phyloP scores from a whole-genome alignment of 2,888 invertebrate genomes.

The Chelonus formosanus region DNA sequence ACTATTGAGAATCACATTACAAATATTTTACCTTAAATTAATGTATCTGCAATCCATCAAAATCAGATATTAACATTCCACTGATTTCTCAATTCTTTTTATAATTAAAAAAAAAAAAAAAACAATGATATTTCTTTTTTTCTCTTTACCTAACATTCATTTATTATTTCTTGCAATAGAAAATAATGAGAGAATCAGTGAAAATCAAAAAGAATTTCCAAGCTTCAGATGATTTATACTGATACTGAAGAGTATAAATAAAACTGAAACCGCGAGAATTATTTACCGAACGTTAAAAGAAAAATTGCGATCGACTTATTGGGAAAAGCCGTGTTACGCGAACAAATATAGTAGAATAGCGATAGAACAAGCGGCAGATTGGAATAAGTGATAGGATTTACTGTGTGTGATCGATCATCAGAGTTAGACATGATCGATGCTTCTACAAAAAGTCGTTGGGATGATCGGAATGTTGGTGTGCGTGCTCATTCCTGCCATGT shows the following conservation, averaged over 20 bases:
- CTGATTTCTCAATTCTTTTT: too few species aligned
- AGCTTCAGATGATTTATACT: neutral
- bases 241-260: neutral
- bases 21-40: too few species aligned
- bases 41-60: too few species aligned
- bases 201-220: neutral
- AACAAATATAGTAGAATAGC: slow-evolving; percentile 8
- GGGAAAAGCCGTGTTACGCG: slow-evolving; percentile 29
- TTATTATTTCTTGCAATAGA: neutral
- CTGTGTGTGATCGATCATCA: slow-evolving; percentile 53
- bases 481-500: slow-evolving; percentile 29
- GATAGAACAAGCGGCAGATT: slow-evolving; percentile 43
- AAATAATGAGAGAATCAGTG: neutral
- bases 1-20: too few species aligned
- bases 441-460: slow-evolving; percentile 37
- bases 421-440: slow-evolving; percentile 52
- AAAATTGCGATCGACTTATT: slow-evolving; percentile 26
- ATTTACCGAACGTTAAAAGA: neutral
- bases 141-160: neutral
- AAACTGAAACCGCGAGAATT: too few species aligned
- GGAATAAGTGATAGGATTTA: slow-evolving; percentile 52
- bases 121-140: too few species aligned
- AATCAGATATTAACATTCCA: too few species aligned
- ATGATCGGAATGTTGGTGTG: slow-evolving; percentile 38
- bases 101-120: too few species aligned